Conservation (phyloP, 2,888 invertebrate species). For the Chrysina gloriosa region DNA sequence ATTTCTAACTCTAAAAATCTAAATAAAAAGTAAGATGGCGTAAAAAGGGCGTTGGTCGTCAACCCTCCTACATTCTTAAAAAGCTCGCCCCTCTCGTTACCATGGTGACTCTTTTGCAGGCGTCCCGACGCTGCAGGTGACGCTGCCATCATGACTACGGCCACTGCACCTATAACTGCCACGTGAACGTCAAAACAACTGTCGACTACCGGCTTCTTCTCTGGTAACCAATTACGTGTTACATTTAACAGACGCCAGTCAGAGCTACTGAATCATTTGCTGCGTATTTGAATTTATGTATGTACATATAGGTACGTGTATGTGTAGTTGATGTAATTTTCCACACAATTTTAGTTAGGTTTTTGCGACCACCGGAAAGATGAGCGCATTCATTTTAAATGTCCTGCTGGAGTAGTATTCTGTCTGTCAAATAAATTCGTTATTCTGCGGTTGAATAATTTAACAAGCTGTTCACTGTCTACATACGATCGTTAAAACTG, state of each 20-base stretch:
- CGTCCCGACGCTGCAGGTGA: constrained; percentile 58
- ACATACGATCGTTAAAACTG: neutral
- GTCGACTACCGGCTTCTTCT: constrained; percentile 21
- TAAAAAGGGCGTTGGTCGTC: constrained; percentile 59
- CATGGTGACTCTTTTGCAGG: constrained; percentile 60
- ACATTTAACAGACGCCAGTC: constrained; percentile 30
- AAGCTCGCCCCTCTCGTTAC: constrained; percentile 58
- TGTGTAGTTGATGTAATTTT: neutral
- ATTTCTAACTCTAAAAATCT: constrained; percentile 17
- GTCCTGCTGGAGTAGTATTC: constrained; percentile 8
- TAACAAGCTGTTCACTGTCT: neutral
- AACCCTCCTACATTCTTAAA: constrained; percentile 60
- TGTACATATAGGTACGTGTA: neutral
- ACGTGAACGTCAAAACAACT: constrained; percentile 47
- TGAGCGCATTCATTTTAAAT: constrained; percentile 9
- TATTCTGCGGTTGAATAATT: constrained; percentile 15
- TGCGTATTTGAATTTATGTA: constrained; percentile 23
- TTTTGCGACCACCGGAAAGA: constrained; percentile 21
- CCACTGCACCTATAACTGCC: constrained; percentile 45
- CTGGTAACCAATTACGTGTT: constrained; percentile 35
- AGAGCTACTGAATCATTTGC: constrained; percentile 24
- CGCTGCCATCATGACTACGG: constrained; percentile 52
- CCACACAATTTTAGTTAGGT: neutral
- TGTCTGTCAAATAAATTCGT: constrained; percentile 20
- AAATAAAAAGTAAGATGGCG: constrained; percentile 60